phyloP scores from a whole-genome alignment of 2,113 vertebrate species.

The Aramus guarauna region DNA sequence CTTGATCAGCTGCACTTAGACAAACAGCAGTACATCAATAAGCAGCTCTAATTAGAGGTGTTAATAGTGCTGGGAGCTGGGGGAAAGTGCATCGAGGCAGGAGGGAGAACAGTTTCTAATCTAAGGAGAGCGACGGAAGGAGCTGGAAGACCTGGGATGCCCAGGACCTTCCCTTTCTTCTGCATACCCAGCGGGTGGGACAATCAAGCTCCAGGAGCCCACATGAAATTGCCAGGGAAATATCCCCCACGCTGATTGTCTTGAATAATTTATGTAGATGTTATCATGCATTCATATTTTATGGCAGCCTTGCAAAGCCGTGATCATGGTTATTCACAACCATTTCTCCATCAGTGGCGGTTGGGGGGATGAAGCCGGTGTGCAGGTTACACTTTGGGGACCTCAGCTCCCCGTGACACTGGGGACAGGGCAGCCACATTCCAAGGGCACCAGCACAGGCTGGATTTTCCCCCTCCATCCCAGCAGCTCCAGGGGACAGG shows the following conservation, averaged over 20 bases:
- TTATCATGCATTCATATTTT: background rate
- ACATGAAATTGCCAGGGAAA: background rate
- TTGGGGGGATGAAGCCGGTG: accelerated
- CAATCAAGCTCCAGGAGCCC: background rate
- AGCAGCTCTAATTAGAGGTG: constrained; percentile 50
- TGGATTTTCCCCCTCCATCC: background rate
- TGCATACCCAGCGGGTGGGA: background rate
- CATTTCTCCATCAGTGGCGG: accelerated
- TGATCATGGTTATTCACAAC: background rate
- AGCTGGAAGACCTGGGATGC: background rate
- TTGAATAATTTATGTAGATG: constrained; percentile 44
- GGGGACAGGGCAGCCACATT: background rate
- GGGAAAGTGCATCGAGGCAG: background rate
- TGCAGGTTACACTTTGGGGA: background rate
- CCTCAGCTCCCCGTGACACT: background rate
- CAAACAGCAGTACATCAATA: background rate
- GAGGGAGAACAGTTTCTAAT: background rate
- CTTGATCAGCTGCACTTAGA: background rate
- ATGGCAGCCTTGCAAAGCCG: background rate
- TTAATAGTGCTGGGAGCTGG: constrained; percentile 30
- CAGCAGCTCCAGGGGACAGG: background rate
- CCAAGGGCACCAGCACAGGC: background rate
- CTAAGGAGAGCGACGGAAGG: background rate
- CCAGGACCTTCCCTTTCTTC: background rate
- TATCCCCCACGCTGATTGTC: background rate